Evolutionary conservation across 2,888 invertebrate genomes (phyloP).

Genomic region (Eurois occulta): DNA sequence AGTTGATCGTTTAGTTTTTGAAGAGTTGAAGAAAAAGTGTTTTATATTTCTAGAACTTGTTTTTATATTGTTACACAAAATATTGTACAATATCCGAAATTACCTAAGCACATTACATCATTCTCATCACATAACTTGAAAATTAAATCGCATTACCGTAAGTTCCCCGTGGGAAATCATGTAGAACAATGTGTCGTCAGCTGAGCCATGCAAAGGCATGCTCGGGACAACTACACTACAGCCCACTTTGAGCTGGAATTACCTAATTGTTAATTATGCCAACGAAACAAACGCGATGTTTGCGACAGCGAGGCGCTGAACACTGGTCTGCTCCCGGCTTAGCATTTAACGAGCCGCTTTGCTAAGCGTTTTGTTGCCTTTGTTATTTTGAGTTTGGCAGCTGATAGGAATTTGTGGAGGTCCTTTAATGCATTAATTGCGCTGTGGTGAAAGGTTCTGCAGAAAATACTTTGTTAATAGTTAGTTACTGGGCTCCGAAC

Average conservation of each 20-base stretch:
- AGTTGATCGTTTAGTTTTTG: not conserved
- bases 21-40: not conserved
- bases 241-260: constrained; percentile 70
- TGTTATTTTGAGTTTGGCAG: constrained; percentile 34
- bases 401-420: not conserved
- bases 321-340: constrained; percentile 43
- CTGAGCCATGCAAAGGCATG: constrained; percentile 62
- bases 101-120: constrained; percentile 20
- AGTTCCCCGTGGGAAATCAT: constrained; percentile 50
- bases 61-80: not conserved
- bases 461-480: not conserved
- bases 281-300: constrained; percentile 60
- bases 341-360: constrained; percentile 58
- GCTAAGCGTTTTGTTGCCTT: constrained; percentile 41
- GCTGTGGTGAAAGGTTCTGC: not conserved
- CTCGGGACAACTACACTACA: constrained; percentile 68
- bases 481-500: not conserved
- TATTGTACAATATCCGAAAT: not conserved
- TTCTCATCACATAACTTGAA: constrained; percentile 16
- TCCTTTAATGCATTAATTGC: not conserved
- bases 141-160: constrained; percentile 25
- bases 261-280: constrained; percentile 78
- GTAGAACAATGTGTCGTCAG: constrained; percentile 46
- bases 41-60: not conserved
- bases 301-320: constrained; percentile 4